Evolutionary conservation across 2,797 vertebrate species (phyloP).

Genomic region (Periparus ater): DNA sequence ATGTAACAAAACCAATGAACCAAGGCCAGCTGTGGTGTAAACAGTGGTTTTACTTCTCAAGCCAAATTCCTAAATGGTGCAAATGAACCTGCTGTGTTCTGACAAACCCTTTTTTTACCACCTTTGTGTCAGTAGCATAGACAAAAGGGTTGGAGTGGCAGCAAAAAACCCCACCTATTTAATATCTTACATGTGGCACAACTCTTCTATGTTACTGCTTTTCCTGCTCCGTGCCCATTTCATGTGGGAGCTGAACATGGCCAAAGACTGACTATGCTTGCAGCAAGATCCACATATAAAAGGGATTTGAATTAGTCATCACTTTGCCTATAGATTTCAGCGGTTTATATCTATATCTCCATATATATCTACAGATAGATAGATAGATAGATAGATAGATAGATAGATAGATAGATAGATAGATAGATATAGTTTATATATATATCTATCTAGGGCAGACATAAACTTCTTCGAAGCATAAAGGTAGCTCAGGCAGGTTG

Average conservation of each 20-base stretch:
- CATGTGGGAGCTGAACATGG: neutral
- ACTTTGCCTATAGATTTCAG: neutral
- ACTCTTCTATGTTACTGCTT: neutral
- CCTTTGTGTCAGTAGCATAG: neutral
- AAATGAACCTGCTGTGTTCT: neutral
- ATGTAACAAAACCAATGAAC: neutral
- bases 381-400: too few species aligned
- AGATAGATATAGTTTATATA: too few species aligned
- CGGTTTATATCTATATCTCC: neutral
- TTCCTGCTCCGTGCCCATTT: neutral
- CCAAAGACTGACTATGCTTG: neutral
- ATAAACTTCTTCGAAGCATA: neutral
- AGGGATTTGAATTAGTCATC: neutral
- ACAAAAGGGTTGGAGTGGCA: neutral
- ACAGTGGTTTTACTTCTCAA: neutral
- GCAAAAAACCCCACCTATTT: neutral
- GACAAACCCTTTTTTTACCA: neutral
- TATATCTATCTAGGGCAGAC: neutral
- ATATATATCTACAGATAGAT: too few species aligned
- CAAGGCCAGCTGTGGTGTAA: slow-evolving; percentile 2
- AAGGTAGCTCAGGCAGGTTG: neutral
- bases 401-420: too few species aligned
- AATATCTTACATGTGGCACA: neutral
- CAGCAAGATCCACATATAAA: neutral
- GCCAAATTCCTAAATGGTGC: neutral